Evolutionary conservation across 1,140 invertebrate genomes (phyloP), one percentile per base, ranked within the genome.

Genomic region (Eriosoma lanigerum): DNA sequence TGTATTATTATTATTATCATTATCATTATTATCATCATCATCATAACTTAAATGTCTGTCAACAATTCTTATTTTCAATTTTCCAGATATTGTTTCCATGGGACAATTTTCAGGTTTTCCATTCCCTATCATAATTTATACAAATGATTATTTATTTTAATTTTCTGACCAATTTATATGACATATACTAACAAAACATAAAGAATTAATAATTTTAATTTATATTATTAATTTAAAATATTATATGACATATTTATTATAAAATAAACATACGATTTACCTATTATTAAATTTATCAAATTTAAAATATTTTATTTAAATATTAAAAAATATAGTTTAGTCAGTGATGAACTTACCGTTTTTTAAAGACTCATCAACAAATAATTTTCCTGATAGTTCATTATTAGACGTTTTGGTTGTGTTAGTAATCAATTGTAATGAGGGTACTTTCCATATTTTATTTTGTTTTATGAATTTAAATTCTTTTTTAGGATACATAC

Each of bases 31-130:
- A 80, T 38, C 32, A 66, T 46, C 8, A 38, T 38, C 32, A 38
- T 38, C 8, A 38, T 75, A 81, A 58, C 82, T 81, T 24, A 82
- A 66, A 21, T 85, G 86, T 19, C 86, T 85, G 75, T 88, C 87
- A 52, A 94, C 89, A 38, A 95, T 92, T 68, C 93, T 88, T 81
- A 94, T 94, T 87, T 95, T 93, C 46, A 94, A 87, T 80, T 92
- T 89, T 60, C 92, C 93, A 78, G 91, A 92, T n/a, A 93, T 89
- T 5, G 91, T 84, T 60, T 84, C 83, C 80, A 84, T 82, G 17
- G 62, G 56, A 44, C 72, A 81, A 46, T 81, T 60, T 44, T 82
- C 82, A 29, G 83, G 81, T 21, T 83, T 83, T 72, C 84, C 85
- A 81, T 56, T 75, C 32, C 72, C 72, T 75, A 75, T 17, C 60